Percentiles rank a stretch among this genome's conserved stretches.
Evolutionary conservation across 2,113 vertebrate genomes (phyloP).

Genomic region (Pelvicachromis taeniatus): DNA sequence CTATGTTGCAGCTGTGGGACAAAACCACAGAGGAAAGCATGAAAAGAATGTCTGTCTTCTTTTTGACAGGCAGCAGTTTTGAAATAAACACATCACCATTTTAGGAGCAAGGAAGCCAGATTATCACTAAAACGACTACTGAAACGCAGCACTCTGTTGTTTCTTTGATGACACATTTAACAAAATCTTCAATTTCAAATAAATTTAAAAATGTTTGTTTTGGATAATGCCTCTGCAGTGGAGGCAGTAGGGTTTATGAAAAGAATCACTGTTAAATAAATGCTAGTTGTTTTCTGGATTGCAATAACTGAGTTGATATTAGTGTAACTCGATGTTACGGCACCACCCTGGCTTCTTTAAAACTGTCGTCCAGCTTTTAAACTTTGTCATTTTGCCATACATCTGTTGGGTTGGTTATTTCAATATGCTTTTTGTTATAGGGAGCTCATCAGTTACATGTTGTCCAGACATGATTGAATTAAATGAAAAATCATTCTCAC

Average conservation of each 20-base stretch:
- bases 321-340: background rate
- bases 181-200: background rate
- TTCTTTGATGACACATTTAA: background rate
- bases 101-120: background rate
- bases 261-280: background rate
- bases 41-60: slow-evolving; percentile 25
- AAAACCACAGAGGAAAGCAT: slow-evolving; percentile 25
- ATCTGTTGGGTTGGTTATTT: background rate
- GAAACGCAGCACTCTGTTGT: background rate
- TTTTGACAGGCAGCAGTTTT: background rate
- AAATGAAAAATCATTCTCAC: background rate
- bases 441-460: background rate
- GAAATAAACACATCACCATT: background rate
- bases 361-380: background rate
- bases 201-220: background rate
- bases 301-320: background rate
- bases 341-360: background rate
- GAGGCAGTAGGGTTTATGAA: background rate
- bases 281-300: background rate
- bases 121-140: background rate
- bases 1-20: slow-evolving; percentile 26
- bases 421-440: background rate
- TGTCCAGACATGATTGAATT: background rate
- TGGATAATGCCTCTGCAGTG: background rate
- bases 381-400: background rate